phyloP scores from a whole-genome alignment of 1,140 invertebrate genomes.

The Vanessa tameamea region DNA sequence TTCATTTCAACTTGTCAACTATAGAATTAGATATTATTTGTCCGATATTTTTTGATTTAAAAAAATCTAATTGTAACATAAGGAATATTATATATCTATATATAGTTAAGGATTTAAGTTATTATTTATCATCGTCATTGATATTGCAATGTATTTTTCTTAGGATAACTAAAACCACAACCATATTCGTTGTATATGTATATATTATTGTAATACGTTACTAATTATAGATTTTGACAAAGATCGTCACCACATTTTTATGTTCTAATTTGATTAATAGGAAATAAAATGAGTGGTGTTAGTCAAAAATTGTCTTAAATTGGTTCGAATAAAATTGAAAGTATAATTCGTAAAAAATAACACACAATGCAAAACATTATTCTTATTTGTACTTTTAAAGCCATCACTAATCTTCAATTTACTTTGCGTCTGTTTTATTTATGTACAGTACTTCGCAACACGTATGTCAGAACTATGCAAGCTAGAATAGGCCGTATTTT shows the following conservation, averaged over 20 bases:
- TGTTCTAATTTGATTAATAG: too few relatives aligned
- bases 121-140: too few relatives aligned
- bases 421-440: background rate
- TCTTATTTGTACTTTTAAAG: background rate
- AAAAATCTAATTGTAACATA: too few relatives aligned
- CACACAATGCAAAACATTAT: background rate
- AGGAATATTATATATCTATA: too few relatives aligned
- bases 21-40: background rate
- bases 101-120: too few relatives aligned
- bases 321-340: background rate
- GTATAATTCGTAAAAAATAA: background rate
- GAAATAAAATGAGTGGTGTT: background rate
- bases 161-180: too few relatives aligned
- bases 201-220: too few relatives aligned
- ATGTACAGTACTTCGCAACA: background rate
- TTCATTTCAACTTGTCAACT: conserved; percentile 19
- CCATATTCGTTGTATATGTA: too few relatives aligned
- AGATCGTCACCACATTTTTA: too few relatives aligned
- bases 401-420: background rate
- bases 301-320: background rate
- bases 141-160: too few relatives aligned
- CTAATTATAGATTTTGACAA: too few relatives aligned
- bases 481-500: conserved; percentile 8
- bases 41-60: too few relatives aligned
- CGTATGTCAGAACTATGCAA: background rate